Evolutionary conservation across 1,140 invertebrate genomes (phyloP).

Genomic region (Arctopsyche grandis): DNA sequence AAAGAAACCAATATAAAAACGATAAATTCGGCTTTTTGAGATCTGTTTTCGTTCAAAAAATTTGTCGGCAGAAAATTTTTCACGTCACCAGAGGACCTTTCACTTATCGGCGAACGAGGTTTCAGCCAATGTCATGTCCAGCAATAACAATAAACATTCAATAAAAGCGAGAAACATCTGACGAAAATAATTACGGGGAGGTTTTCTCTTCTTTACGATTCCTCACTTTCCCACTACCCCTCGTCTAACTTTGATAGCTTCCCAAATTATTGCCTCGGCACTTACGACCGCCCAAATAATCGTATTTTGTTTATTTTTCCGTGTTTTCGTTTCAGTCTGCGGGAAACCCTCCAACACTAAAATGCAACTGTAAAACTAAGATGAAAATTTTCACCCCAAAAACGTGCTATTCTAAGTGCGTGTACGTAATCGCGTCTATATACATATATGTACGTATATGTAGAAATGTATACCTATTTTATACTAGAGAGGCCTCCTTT

Average conservation of each 20-base stretch:
- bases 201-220: slow-evolving; percentile 1
- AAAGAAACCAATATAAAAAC: no score
- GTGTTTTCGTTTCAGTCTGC: not conserved
- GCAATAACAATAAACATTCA: slow-evolving; percentile 34
- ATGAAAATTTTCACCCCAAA: not conserved
- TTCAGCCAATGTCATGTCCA: not conserved
- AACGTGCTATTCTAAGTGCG: no score
- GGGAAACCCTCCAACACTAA: not conserved
- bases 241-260: not conserved
- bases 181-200: slow-evolving; percentile 18
- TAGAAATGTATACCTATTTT: not conserved
- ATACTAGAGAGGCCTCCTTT: not conserved
- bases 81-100: not conserved
- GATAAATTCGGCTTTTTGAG: no score
- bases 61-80: no score
- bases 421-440: not conserved
- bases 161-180: slow-evolving; percentile 24
- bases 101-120: not conserved
- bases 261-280: slow-evolving; percentile 31
- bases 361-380: slow-evolving; percentile 3
- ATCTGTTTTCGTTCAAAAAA: no score
- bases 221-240: no score
- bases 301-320: not conserved
- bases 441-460: not conserved
- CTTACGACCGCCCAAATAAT: slow-evolving; percentile 18